Conservation (phyloP, 2,113 vertebrate species). For the Atrichornis clamosus region DNA sequence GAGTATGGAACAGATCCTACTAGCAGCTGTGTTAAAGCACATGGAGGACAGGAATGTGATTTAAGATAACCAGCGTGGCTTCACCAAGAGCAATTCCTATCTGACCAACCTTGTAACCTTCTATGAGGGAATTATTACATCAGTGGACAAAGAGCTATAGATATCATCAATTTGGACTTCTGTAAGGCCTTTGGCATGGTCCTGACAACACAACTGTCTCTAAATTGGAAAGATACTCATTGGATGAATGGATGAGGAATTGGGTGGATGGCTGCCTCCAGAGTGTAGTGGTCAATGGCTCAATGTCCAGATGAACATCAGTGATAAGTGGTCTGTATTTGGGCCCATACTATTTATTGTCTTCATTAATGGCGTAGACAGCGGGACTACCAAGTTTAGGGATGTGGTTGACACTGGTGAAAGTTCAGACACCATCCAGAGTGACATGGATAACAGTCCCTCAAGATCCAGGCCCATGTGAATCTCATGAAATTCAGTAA, state of each 20-base stretch:
- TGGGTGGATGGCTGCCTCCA: background rate
- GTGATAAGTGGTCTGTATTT: fast-evolving
- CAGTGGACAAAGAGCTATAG: background rate
- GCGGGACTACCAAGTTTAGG: too few relatives aligned
- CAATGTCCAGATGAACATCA: background rate
- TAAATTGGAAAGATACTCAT: background rate
- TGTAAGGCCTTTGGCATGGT: background rate
- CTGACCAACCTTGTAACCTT: background rate
- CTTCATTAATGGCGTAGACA: background rate
- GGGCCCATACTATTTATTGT: background rate
- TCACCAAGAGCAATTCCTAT: background rate
- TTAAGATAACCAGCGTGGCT: background rate
- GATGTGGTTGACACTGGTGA: fast-evolving
- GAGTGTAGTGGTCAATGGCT: background rate
- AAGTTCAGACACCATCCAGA: background rate
- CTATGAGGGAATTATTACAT: background rate
- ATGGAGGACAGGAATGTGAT: background rate
- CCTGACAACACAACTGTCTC: background rate
- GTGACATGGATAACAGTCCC: background rate
- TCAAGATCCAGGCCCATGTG: background rate
- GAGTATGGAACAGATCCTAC: background rate
- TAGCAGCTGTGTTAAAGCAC: background rate
- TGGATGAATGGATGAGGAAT: background rate
- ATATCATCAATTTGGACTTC: background rate
- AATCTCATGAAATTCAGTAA: background rate